These are phyloP conservation scores for Homalodisca vitripennis DNA, from an alignment of 1,140 invertebrate genomes.

Conservation along the genomic window DNA sequence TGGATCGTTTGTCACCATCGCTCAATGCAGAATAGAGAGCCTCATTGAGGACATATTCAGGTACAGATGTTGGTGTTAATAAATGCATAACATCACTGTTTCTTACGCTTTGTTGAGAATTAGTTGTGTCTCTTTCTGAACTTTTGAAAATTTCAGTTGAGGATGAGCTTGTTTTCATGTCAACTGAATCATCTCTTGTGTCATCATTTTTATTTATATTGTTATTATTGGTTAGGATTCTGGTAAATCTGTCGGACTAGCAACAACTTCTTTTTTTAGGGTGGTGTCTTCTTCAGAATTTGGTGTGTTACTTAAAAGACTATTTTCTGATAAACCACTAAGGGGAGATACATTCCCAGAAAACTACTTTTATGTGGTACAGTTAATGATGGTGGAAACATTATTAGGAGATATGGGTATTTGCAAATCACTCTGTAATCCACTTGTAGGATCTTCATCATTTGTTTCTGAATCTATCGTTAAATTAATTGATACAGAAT, in stretches of 20 bases:
- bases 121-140: neutral
- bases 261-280: neutral
- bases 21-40: neutral
- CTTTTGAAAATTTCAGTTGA: neutral
- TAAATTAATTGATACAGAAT: too few species aligned
- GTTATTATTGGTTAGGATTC: neutral
- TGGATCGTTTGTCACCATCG: slow-evolving; percentile 4
- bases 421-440: too few species aligned
- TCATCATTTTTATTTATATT: neutral
- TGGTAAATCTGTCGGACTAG: neutral
- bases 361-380: neutral
- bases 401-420: too few species aligned
- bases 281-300: neutral
- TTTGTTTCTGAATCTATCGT: too few species aligned
- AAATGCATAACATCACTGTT: slow-evolving; percentile 4
- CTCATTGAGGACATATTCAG: slow-evolving; percentile 9
- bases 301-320: neutral
- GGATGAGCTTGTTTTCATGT: neutral
- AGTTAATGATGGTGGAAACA: too few species aligned
- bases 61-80: slow-evolving; percentile 4
- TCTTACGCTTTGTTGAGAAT: neutral
- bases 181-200: neutral
- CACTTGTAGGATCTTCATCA: too few species aligned
- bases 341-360: neutral
- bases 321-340: neutral